Base-by-base conservation (phyloP, 37 sponge, comb jelly and placozoan genomes). In the Amphimedon queenslandica region DNA sequence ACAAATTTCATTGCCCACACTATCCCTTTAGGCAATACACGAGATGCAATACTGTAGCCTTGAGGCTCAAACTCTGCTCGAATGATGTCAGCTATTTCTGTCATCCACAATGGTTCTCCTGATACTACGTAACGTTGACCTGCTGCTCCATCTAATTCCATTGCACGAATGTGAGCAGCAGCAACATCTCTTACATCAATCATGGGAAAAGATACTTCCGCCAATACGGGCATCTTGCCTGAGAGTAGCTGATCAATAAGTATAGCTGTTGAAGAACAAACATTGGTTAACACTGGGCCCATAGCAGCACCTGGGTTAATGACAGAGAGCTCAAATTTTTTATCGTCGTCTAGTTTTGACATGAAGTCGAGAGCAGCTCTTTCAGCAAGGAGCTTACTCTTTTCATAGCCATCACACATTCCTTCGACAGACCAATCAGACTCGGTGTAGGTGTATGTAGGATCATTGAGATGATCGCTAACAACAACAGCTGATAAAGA, bases 121-220 rank as follows among this genome's bases (percentile, higher is more conserved):
- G 40, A 27, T 4, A 79, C 37, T 6, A 93, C 37, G 63, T 73
- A 74, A 0, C 94, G 71, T 24, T 82, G 76, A 2, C 90, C 93
- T 30, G 66, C 68, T 32, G 89, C 90, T 28, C 77, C 86, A 0
- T 79, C 70, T 24, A 57, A 78, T 24, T 80, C 71, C 86, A 95
- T 78, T 32, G 92, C 96, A 11, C 75, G 73, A 66, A 91, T 87
- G 71, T 95, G 86, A n/a, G n/a, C n/a, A n/a, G n/a, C n/a, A n/a
- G n/a, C n/a, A n/a, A n/a, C n/a, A n/a, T n/a, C n/a, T n/a, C 96
- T 80, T 1, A 95, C 93, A 55, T 95, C 96, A 2, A 87, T 80
- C 1, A 85, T 1, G 1, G 80, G 58, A 21, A 82, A 66, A 64
- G 42, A 42, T 43, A 88, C 37, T 30, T 87, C 53, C 2, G 89